Percentiles rank a stretch among this genome's conserved stretches.
Conservation (phyloP, 2,888 invertebrate species). For the Philereme transversata region DNA sequence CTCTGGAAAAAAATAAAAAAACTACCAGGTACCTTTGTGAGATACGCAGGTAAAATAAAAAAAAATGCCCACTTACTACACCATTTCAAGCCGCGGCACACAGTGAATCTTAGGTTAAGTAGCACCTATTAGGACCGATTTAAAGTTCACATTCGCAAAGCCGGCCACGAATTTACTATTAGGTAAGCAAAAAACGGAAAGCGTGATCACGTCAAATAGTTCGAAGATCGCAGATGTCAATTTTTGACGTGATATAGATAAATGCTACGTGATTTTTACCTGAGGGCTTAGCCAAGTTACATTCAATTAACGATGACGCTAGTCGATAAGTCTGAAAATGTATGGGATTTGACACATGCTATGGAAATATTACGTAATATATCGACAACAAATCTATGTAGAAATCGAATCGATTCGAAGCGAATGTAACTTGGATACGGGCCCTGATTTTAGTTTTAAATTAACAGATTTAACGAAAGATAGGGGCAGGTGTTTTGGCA, state of each 20-base stretch:
- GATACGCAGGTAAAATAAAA: constrained; percentile 72
- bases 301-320: no score
- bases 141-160: constrained; percentile 52
- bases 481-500: background rate
- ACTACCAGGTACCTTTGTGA: constrained; percentile 61
- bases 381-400: no score
- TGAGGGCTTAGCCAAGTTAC: no score
- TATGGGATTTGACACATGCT: no score
- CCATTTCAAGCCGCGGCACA: no score
- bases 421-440: no score
- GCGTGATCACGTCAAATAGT: constrained; percentile 71
- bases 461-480: constrained; percentile 25
- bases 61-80: constrained; percentile 38
- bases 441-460: constrained; percentile 44
- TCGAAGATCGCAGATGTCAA: constrained; percentile 74
- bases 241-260: constrained; percentile 66
- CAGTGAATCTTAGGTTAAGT: no score
- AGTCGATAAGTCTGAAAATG: no score
- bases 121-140: no score
- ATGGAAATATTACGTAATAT: no score
- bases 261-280: constrained; percentile 56
- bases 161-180: constrained; percentile 20
- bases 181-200: constrained; percentile 64
- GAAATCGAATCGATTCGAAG: no score
- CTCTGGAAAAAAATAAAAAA: constrained; percentile 62